A percentile compares a stretch with the other conserved stretches of the same genome.
These are phyloP conservation scores for Lates calcarifer DNA, from an alignment of 2,113 vertebrate genomes.

Conservation along the genomic window DNA sequence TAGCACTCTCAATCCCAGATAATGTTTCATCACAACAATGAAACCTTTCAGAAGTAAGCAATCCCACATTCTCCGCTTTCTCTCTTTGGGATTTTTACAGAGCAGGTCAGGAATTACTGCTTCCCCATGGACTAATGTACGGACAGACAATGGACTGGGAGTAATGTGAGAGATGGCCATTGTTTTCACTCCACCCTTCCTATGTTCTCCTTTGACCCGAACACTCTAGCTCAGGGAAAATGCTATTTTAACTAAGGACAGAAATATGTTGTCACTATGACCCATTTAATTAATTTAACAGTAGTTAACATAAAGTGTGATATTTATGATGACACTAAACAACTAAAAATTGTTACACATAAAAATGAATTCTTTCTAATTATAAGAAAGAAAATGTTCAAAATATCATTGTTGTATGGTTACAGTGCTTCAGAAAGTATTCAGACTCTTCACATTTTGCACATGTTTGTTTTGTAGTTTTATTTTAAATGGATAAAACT, in stretches of 20 bases:
- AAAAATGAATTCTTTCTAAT: too few species aligned
- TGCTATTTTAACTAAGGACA: background rate
- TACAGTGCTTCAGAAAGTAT: too few species aligned
- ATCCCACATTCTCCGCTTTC: constrained; percentile 49
- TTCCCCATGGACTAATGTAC: constrained; percentile 20
- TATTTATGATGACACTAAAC: background rate
- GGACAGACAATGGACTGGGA: constrained; percentile 28
- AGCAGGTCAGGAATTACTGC: constrained; percentile 37
- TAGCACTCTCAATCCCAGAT: constrained; percentile 29
- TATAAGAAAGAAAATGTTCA: background rate
- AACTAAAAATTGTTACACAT: background rate
- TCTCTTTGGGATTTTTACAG: background rate
- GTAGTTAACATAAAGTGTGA: background rate
- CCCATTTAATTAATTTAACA: background rate
- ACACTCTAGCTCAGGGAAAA: constrained; percentile 9
- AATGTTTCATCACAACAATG: constrained; percentile 52
- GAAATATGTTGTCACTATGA: background rate
- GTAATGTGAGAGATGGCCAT: constrained; percentile 39
- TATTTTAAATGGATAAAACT: too few species aligned
- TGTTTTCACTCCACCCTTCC: constrained; percentile 36
- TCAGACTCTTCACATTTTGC: too few species aligned
- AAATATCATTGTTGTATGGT: too few species aligned
- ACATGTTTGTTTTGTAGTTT: too few species aligned
- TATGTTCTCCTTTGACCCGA: constrained; percentile 31
- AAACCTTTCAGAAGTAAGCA: constrained; percentile 27